Conservation (phyloP, 2,888 invertebrate genomes). For the Hirtodrosophila histrioides region DNA sequence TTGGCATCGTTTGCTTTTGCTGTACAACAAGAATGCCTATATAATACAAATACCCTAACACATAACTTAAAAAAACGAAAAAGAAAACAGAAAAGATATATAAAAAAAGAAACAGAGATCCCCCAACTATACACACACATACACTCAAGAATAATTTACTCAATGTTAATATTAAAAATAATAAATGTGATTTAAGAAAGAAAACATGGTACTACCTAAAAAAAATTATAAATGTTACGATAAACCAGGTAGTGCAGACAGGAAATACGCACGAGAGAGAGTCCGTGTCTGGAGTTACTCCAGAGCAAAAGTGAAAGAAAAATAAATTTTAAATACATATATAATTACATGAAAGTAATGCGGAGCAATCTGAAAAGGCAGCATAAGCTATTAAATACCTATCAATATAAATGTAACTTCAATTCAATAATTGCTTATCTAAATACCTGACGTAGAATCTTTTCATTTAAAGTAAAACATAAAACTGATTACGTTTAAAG, state of each 20-base stretch:
- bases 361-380: slow-evolving; percentile 61
- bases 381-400: slow-evolving; percentile 65
- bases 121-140: slow-evolving; percentile 61
- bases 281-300: slow-evolving; percentile 34
- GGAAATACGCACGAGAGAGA: slow-evolving; percentile 30
- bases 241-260: slow-evolving; percentile 47
- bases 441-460: slow-evolving; percentile 83
- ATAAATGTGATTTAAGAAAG: slow-evolving; percentile 78
- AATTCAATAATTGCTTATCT: slow-evolving; percentile 82
- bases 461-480: slow-evolving; percentile 68
- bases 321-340: slow-evolving; percentile 45
- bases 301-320: slow-evolving; percentile 36
- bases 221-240: slow-evolving; percentile 54
- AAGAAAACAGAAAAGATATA: neutral
- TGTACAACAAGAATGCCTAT: slow-evolving; percentile 58
- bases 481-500: slow-evolving; percentile 57
- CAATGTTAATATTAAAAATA: slow-evolving; percentile 73
- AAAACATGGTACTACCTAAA: slow-evolving; percentile 70
- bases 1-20: slow-evolving; percentile 66
- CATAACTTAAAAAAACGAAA: slow-evolving; percentile 35
- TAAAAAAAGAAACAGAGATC: slow-evolving; percentile 32
- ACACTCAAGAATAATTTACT: slow-evolving; percentile 76
- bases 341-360: slow-evolving; percentile 56
- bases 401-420: slow-evolving; percentile 75
- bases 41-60: slow-evolving; percentile 53